These are phyloP conservation scores for Cuculus canorus DNA, from an alignment of 2,797 vertebrate species.

Conservation along the genomic window DNA sequence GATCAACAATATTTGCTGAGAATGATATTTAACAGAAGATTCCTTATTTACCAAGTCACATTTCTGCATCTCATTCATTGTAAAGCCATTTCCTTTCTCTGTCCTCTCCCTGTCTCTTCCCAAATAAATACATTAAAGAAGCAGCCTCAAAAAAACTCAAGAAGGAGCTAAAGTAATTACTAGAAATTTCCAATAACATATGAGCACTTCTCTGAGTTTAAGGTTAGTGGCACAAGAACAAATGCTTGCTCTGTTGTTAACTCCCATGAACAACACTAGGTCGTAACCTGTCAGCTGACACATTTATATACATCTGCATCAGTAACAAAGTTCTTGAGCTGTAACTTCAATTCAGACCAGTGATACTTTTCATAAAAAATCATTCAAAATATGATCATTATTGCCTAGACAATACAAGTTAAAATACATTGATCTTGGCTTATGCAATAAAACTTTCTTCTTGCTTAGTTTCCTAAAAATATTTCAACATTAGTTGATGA, in stretches of 20 bases:
- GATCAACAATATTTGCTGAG: not conserved
- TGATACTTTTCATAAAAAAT: not conserved
- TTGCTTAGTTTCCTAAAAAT: not conserved
- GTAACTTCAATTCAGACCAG: not conserved
- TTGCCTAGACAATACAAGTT: not conserved
- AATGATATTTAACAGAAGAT: not conserved
- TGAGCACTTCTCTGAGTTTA: rapidly evolving
- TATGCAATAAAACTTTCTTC: not conserved
- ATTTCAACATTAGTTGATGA: not conserved
- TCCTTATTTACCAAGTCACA: not conserved
- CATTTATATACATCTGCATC: rapidly evolving
- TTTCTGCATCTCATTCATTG: not conserved
- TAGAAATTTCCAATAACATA: not conserved
- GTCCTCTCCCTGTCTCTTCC: no score
- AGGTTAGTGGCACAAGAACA: not conserved
- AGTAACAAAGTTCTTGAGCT: not conserved
- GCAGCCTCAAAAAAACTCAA: not conserved
- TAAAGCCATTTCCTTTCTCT: not conserved
- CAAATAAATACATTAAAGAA: not conserved
- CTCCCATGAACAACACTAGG: not conserved
- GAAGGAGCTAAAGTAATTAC: not conserved
- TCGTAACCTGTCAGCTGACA: not conserved
- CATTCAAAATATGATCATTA: not conserved
- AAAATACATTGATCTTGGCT: not conserved
- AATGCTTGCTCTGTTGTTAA: not conserved